Evolutionary conservation across 2,113 vertebrate species (phyloP), one percentile per base, ranked within the genome.

Genomic region (Peromyscus maniculatus): DNA sequence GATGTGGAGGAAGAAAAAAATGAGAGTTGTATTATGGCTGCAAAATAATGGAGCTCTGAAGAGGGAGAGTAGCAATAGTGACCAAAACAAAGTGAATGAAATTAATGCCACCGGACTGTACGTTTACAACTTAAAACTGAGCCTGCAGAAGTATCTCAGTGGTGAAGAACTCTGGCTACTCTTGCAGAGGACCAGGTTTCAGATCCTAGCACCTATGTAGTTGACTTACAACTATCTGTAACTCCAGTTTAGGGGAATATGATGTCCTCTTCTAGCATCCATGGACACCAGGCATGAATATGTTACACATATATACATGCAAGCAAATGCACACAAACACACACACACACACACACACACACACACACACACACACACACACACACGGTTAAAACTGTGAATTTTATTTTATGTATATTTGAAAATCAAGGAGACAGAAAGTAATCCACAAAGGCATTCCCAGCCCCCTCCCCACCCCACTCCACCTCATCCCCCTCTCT

Each of bases 1-100:
- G 1, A 3, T 4, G 7, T 6, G 1, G 13, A 3, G 7, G 13
- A 10, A n/a, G 33, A 4, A 22, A 82, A 7, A 7, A 72, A 57
- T 22, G 22, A 21, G 4, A 71, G 16, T 87, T 82, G 17, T 71
- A 24, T 62, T 13, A 67, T 55, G 8, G 26, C n/a, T 33, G 24
- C 2, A 66, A 46, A 39, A 87, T 49, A 43, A 39, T 71, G 43
- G 24, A 74, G 36, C 88, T 90, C 21, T 59, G 7, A 71, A 83
- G n/a, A 67, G 31, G 39, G 33, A 16, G 26, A 52, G 11, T 83
- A 62, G 31, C 19, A 72, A 87, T 6, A 9, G 26, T 9, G n/a
- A 1, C 10, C 39, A n/a, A 72, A 43, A n/a, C 31, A 84, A 52
- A 26, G 69, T 43, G 4, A 49, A 94, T 36, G 49, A 59, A 62